Percentiles rank a stretch among this genome's conserved stretches.
Evolutionary conservation across 2,113 vertebrate genomes (phyloP).

Genomic region (Formicarius rufipectus): DNA sequence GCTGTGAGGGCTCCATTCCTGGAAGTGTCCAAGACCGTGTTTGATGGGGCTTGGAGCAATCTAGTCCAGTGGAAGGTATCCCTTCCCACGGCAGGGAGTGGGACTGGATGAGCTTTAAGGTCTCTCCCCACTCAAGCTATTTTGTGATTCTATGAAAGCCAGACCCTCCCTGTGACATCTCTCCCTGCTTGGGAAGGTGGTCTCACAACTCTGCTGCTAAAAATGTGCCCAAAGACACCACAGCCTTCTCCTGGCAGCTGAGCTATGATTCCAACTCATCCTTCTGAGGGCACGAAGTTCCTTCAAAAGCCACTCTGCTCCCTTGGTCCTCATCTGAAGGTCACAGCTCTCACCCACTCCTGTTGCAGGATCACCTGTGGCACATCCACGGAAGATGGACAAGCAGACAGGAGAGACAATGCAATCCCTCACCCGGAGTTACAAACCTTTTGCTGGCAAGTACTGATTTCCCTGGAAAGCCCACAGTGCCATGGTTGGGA

Average conservation of each 20-base stretch:
- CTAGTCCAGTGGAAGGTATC: not conserved
- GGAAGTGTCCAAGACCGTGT: too few species aligned
- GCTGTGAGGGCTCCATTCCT: not conserved
- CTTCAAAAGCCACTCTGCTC: not conserved
- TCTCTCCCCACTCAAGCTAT: not conserved
- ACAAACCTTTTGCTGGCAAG: not conserved
- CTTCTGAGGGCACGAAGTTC: not conserved
- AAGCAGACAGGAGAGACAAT: fast-evolving
- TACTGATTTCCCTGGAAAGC: fast-evolving
- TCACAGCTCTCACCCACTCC: fast-evolving
- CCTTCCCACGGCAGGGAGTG: not conserved
- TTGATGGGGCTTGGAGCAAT: not conserved
- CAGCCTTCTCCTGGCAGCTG: not conserved
- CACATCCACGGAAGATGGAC: fast-evolving
- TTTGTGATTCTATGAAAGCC: not conserved
- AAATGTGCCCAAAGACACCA: fast-evolving
- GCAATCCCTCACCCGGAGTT: not conserved
- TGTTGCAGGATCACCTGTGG: not conserved
- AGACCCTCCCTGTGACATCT: not conserved
- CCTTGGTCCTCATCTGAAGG: not conserved
- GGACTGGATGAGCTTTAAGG: not conserved
- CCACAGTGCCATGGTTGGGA: fast-evolving
- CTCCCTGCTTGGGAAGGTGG: not conserved
- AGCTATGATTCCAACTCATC: not conserved
- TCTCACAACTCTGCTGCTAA: not conserved